These are phyloP conservation scores for Drosophila histrio DNA, from an alignment of 2,888 invertebrate species.

Conservation along the genomic window DNA sequence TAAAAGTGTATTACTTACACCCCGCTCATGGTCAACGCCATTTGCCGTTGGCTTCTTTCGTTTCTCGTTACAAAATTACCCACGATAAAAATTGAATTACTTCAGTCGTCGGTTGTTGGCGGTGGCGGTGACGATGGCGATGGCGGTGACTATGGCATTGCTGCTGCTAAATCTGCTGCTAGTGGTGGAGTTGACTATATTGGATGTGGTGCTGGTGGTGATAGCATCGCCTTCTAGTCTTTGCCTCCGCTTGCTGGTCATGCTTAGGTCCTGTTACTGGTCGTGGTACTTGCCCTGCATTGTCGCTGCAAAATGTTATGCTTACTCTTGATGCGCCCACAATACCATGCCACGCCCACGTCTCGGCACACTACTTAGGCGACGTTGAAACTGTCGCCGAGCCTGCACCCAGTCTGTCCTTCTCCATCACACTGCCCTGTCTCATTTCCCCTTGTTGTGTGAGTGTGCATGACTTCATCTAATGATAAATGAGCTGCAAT, in stretches of 20 bases:
- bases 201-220: conserved; percentile 4
- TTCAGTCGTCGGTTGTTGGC: conserved; percentile 64
- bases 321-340: conserved; percentile 71
- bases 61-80: conserved; percentile 82
- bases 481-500: conserved; percentile 83
- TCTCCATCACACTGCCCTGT: not conserved
- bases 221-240: conserved; percentile 40
- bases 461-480: conserved; percentile 66
- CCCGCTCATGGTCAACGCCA: conserved; percentile 38
- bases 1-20: conserved; percentile 3
- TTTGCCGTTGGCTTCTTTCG: conserved; percentile 69
- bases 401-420: conserved; percentile 22
- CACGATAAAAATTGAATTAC: conserved; percentile 83
- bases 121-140: conserved; percentile 7
- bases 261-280: conserved; percentile 27
- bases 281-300: conserved; percentile 32
- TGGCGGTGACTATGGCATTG: not conserved
- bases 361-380: conserved; percentile 63
- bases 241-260: conserved; percentile 44
- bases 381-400: conserved; percentile 71
- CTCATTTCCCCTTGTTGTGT: not conserved
- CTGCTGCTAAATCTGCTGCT: not conserved
- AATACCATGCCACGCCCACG: conserved; percentile 52
- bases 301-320: conserved; percentile 71
- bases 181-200: not conserved